phyloP scores from a whole-genome alignment of 2,113 vertebrate species.

The Mystacornis crossleyi region DNA sequence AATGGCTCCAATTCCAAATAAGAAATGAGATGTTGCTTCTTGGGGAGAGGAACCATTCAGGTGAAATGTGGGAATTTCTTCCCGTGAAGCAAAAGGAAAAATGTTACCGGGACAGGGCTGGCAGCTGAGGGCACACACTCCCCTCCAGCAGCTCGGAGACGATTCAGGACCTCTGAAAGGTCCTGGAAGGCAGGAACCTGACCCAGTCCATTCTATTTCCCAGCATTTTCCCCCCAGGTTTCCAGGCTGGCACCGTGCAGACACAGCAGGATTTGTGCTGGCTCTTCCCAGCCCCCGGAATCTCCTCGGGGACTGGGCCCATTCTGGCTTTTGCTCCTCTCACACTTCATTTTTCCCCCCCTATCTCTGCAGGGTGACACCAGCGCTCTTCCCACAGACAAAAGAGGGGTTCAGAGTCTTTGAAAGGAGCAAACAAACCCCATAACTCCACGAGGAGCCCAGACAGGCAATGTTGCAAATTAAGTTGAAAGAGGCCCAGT shows the following conservation, averaged over 20 bases:
- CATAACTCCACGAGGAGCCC: slow-evolving; percentile 33
- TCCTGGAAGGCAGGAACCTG: not conserved
- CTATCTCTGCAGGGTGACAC: slow-evolving; percentile 1
- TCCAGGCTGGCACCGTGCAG: not conserved
- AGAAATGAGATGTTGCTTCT: not conserved
- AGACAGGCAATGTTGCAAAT: slow-evolving; percentile 52
- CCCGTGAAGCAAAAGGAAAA: not conserved
- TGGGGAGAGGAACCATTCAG: not conserved
- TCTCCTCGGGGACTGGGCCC: not conserved
- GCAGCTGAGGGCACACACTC: not conserved
- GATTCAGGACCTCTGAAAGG: not conserved
- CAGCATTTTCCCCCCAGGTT: not conserved
- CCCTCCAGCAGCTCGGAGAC: not conserved
- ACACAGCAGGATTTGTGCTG: not conserved
- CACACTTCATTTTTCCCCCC: not conserved
- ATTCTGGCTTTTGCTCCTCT: not conserved
- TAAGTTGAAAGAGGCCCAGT: slow-evolving; percentile 58
- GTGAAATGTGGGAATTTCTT: not conserved
- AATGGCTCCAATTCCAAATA: not conserved
- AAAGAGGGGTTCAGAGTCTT: slow-evolving; percentile 3
- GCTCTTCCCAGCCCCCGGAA: not conserved
- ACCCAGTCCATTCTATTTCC: not conserved
- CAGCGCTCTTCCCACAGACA: not conserved
- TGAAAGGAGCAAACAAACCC: slow-evolving; percentile 48
- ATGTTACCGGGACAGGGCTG: not conserved